These are phyloP conservation scores for Sus scrofa DNA, from an alignment of 2,113 vertebrate genomes.

Conservation along the genomic window T2T-Sscrofa CM000812.6:149956501-149957000, in stretches of 20 bases:
- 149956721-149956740: background rate
- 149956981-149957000: too few species aligned
- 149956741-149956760: background rate
- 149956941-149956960: too few species aligned
- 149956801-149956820: background rate
- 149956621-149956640: background rate
- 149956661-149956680: background rate
- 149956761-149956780: background rate
- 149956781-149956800: background rate
- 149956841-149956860: background rate
- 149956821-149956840: background rate
- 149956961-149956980: too few species aligned
- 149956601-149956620: background rate
- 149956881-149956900: background rate
- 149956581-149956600: background rate
- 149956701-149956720: background rate
- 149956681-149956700: background rate
- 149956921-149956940: too few species aligned
- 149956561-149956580: too few species aligned
- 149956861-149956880: background rate
- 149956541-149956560: too few species aligned
- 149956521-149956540: too few species aligned
- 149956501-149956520: too few species aligned
- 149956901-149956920: too few species aligned
- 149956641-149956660: background rate